A percentile compares a stretch with the other conserved stretches of the same genome.
Evolutionary conservation across 1,140 invertebrate species (phyloP).

Genomic region (Aricia agestis): DNA sequence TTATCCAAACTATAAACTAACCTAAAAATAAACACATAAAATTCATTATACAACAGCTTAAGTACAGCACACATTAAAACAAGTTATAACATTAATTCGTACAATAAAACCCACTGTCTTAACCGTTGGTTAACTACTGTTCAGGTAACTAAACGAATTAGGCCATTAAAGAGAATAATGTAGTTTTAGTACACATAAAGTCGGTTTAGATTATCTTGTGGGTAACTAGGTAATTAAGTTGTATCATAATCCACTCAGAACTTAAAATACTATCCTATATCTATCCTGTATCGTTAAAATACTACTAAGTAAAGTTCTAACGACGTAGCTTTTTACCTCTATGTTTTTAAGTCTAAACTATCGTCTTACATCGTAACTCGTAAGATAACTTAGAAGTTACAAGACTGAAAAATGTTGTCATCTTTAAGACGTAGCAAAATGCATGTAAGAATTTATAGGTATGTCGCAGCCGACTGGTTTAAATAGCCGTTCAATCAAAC

Average conservation of each 20-base stretch:
- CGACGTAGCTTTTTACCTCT: no score
- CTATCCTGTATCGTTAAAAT: no score
- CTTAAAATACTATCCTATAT: no score
- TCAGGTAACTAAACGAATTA: constrained; percentile 40
- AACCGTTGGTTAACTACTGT: background rate
- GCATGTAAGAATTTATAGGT: no score
- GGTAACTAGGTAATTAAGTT: constrained; percentile 8
- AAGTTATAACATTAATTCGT: constrained; percentile 1
- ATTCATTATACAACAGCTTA: background rate
- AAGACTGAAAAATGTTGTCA: no score
- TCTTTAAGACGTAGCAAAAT: no score
- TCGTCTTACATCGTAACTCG: no score
- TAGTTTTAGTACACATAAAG: constrained; percentile 32
- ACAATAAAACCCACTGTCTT: constrained; percentile 30
- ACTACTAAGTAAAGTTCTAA: no score
- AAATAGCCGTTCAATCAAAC: no score
- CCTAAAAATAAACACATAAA: background rate
- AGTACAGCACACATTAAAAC: background rate
- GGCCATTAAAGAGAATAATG: constrained; percentile 48
- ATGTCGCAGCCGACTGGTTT: no score
- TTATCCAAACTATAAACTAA: background rate
- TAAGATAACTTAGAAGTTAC: no score
- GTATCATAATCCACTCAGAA: background rate
- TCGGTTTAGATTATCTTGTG: constrained; percentile 34
- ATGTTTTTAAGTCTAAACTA: no score